Percentiles rank a stretch among this genome's conserved stretches.
These are phyloP conservation scores for Anhinga rufa DNA, from an alignment of 2,113 vertebrate genomes.

Conservation along the genomic window DNA sequence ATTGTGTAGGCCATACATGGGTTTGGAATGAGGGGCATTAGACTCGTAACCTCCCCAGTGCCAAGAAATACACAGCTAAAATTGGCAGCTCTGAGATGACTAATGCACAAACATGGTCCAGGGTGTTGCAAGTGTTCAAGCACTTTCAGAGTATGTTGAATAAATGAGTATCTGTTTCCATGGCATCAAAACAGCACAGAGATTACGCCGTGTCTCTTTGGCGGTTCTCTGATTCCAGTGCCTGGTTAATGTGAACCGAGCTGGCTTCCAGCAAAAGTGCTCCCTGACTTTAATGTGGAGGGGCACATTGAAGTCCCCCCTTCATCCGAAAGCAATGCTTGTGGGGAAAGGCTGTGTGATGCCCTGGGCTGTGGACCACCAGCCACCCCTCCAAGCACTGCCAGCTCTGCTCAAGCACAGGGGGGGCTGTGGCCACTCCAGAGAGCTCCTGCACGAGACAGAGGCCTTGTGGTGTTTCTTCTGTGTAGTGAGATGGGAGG, in stretches of 20 bases:
- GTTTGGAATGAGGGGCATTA: conserved; percentile 62
- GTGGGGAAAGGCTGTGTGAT: not conserved
- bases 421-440: not conserved
- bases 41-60: not conserved
- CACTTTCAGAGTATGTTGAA: conserved; percentile 13
- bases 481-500: not conserved
- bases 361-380: not conserved
- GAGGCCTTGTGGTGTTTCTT: not conserved
- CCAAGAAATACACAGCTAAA: conserved; percentile 66
- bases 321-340: rapidly evolving
- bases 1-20: conserved; percentile 68
- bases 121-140: not conserved
- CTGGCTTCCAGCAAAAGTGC: not conserved
- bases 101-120: conserved; percentile 33
- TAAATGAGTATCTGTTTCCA: conserved; percentile 52
- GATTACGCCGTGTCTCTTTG: not conserved
- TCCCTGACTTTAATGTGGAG: not conserved
- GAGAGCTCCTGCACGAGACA: not conserved
- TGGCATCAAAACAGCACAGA: conserved; percentile 10
- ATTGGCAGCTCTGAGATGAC: conserved; percentile 52
- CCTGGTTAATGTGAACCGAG: not conserved
- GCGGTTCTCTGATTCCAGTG: not conserved
- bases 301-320: rapidly evolving
- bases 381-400: rapidly evolving
- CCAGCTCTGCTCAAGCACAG: not conserved